These are phyloP conservation scores for Elmis aenea DNA, from an alignment of 2,888 invertebrate species.

Conservation along the genomic window DNA sequence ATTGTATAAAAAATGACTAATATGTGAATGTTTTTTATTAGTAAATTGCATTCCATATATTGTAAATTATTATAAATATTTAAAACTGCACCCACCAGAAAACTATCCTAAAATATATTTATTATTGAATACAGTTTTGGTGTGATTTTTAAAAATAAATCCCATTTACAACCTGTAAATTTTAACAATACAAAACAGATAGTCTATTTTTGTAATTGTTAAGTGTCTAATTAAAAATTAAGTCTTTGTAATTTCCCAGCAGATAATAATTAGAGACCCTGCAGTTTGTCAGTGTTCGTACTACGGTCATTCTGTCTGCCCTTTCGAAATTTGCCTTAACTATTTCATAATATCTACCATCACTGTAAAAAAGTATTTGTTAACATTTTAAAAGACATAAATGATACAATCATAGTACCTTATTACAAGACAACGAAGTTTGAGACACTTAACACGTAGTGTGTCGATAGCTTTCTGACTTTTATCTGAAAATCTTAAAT, in stretches of 20 bases:
- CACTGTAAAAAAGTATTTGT: constrained; percentile 56
- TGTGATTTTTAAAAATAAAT: too few species aligned
- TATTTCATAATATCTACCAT: constrained; percentile 98
- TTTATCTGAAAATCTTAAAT: constrained; percentile 96
- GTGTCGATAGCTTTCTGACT: constrained; percentile 99
- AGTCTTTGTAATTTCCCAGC: constrained; percentile 87
- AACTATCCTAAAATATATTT: too few species aligned
- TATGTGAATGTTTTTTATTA: too few species aligned
- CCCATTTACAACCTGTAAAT: too few species aligned
- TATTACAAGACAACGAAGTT: constrained; percentile 86
- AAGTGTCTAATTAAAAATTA: constrained; percentile 94
- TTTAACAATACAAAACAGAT: too few species aligned
- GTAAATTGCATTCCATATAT: too few species aligned
- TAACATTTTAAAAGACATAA: constrained; percentile 11
- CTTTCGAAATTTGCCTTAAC: constrained; percentile 99
- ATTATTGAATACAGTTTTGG: too few species aligned
- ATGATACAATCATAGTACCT: constrained; percentile 58
- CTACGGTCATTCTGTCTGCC: constrained; percentile 94
- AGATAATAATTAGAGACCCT: constrained; percentile 91
- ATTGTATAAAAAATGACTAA: too few species aligned
- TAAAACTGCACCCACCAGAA: too few species aligned
- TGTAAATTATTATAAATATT: too few species aligned
- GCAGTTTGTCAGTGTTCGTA: constrained; percentile 94
- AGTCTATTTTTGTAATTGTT: too few species aligned
- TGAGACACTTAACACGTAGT: constrained; percentile 89